Percentiles rank a stretch among this genome's conserved stretches.
Conservation (phyloP, 2,113 vertebrate species). For the Chlorodrepanis virens region DNA sequence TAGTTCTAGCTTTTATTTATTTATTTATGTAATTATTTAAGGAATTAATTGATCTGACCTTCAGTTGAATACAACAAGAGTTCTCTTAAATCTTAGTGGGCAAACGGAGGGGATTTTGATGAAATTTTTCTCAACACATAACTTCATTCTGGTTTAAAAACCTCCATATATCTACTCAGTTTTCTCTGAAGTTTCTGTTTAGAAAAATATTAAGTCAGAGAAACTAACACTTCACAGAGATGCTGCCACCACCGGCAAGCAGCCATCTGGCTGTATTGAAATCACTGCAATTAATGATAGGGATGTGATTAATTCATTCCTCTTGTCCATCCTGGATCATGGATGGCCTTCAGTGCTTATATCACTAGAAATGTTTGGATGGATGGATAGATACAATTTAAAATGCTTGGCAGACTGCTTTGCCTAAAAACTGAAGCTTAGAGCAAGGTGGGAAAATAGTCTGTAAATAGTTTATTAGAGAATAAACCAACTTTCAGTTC, state of each 20-base stretch:
- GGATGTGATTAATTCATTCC: not conserved
- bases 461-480: not conserved
- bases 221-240: not conserved
- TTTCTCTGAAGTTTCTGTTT: not conserved
- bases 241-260: not conserved
- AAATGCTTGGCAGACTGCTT: not conserved
- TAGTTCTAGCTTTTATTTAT: not conserved
- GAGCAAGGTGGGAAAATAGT: not conserved
- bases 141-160: not conserved
- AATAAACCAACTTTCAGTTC: not conserved
- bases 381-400: not conserved
- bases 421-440: not conserved
- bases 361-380: not conserved
- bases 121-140: not conserved
- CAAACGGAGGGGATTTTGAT: not conserved
- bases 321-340: not conserved
- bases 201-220: not conserved
- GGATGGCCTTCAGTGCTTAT: not conserved
- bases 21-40: not conserved
- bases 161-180: not conserved
- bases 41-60: not conserved
- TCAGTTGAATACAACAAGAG: not conserved
- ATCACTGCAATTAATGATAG: not conserved
- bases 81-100: not conserved
- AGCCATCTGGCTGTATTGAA: not conserved